Evolutionary conservation across 1,140 invertebrate genomes (phyloP).

Genomic region (Harpegnathos saltator): DNA sequence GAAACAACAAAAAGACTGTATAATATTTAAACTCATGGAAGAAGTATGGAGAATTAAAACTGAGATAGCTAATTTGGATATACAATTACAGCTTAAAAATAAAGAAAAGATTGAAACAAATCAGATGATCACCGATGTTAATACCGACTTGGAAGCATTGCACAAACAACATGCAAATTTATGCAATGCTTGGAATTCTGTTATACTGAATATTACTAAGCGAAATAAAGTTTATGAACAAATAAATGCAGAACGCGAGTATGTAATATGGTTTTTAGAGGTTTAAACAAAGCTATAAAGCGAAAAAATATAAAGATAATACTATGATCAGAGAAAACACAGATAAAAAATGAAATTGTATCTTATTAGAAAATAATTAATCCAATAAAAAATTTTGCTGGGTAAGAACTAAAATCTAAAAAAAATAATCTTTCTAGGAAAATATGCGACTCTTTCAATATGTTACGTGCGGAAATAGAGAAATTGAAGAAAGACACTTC

Average conservation of each 20-base stretch:
- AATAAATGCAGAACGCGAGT: slow-evolving; percentile 87
- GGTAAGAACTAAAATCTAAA: not conserved
- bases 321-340: not conserved
- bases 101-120: slow-evolving; percentile 83
- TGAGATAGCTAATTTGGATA: slow-evolving; percentile 84
- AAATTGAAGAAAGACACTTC: slow-evolving; percentile 85
- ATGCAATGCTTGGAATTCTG: slow-evolving; percentile 90
- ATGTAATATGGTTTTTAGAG: slow-evolving; percentile 67
- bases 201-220: slow-evolving; percentile 89
- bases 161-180: slow-evolving; percentile 89
- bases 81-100: slow-evolving; percentile 84
- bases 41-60: slow-evolving; percentile 86
- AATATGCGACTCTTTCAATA: slow-evolving; percentile 86
- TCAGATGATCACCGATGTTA: slow-evolving; percentile 87
- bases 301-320: too few species aligned
- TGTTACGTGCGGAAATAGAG: slow-evolving; percentile 86
- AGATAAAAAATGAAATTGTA: not conserved
- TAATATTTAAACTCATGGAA: slow-evolving; percentile 85
- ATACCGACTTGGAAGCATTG: slow-evolving; percentile 90
- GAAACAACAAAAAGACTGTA: slow-evolving; percentile 86
- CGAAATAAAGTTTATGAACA: slow-evolving; percentile 89
- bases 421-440: slow-evolving; percentile 80
- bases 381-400: slow-evolving; percentile 7
- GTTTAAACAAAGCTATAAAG: slow-evolving; percentile 17
- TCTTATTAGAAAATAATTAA: slow-evolving; percentile 5